A percentile compares a stretch with the other conserved stretches of the same genome.
Evolutionary conservation across 64 coral and sea anemone genomes (phyloP).

Genomic region (Stylophora pistillata): DNA sequence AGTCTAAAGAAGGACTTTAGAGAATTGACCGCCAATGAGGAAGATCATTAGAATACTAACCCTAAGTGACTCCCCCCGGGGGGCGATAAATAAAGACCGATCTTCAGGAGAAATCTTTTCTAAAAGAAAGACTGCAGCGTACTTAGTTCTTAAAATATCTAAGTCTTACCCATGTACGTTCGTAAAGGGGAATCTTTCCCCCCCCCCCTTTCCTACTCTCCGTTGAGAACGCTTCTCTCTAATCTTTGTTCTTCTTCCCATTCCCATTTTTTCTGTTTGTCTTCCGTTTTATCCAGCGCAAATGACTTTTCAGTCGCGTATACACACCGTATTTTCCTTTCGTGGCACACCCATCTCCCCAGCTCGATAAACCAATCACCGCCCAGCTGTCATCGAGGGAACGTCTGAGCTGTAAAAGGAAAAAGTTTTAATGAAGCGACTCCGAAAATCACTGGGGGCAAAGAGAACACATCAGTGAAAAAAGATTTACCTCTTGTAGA

Average conservation of each 20-base stretch:
- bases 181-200: too few species aligned
- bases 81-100: too few species aligned
- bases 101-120: too few species aligned
- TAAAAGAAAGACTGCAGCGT: too few species aligned
- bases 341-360: slow-evolving; percentile 73
- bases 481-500: background rate
- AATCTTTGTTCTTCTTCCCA: slow-evolving; percentile 8
- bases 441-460: background rate
- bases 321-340: slow-evolving; percentile 76
- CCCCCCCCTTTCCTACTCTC: background rate
- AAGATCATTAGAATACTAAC: too few species aligned
- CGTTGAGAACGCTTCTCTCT: background rate
- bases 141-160: too few species aligned
- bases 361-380: slow-evolving; percentile 67
- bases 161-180: too few species aligned
- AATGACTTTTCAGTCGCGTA: slow-evolving; percentile 54
- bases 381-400: slow-evolving; percentile 56
- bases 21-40: too few species aligned
- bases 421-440: background rate
- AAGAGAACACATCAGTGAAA: background rate
- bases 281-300: slow-evolving; percentile 57
- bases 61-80: too few species aligned
- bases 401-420: slow-evolving; percentile 32
- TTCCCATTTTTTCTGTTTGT: background rate
- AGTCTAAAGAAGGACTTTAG: too few species aligned